These are phyloP conservation scores for Sciaenops ocellatus DNA, from an alignment of 2,797 vertebrate genomes.

Conservation along the genomic window DNA sequence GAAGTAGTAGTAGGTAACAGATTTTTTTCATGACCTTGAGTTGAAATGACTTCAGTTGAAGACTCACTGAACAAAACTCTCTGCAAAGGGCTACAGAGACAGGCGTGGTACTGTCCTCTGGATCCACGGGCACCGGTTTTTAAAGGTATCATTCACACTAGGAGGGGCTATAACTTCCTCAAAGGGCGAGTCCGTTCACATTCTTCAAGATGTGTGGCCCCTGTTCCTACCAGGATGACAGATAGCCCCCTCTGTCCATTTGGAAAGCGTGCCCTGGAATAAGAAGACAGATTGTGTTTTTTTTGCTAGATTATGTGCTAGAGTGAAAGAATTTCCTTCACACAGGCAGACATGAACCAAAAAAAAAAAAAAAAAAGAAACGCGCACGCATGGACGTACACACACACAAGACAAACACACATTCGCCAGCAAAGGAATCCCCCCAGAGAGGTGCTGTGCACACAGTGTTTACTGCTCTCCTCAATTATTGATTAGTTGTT, in stretches of 20 bases:
- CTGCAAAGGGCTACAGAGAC: background rate
- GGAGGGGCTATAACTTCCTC: slow-evolving; percentile 12
- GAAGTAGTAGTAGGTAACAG: no score
- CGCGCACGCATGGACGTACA: slow-evolving; percentile 11
- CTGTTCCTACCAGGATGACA: background rate
- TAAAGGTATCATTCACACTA: slow-evolving; percentile 51
- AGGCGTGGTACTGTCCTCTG: slow-evolving; percentile 30
- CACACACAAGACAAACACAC: slow-evolving; percentile 44
- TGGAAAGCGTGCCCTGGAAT: background rate
- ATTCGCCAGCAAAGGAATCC: slow-evolving; percentile 54
- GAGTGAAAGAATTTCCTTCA: background rate
- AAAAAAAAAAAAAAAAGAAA: background rate
- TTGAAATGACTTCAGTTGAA: slow-evolving; percentile 31
- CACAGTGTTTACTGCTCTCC: slow-evolving; percentile 75
- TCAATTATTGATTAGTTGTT: slow-evolving; percentile 86
- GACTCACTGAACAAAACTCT: slow-evolving; percentile 19
- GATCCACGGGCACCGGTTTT: slow-evolving; percentile 41
- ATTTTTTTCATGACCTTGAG: slow-evolving; percentile 43
- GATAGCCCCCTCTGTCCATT: background rate
- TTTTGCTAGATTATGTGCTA: background rate
- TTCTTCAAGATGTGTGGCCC: slow-evolving; percentile 39
- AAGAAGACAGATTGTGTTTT: background rate
- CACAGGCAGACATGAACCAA: background rate
- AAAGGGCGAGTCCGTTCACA: slow-evolving; percentile 27
- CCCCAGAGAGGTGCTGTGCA: slow-evolving; percentile 68